Base-by-base conservation (phyloP, 2,888 invertebrate species). In the Malthinus seriepunctatus region DNA sequence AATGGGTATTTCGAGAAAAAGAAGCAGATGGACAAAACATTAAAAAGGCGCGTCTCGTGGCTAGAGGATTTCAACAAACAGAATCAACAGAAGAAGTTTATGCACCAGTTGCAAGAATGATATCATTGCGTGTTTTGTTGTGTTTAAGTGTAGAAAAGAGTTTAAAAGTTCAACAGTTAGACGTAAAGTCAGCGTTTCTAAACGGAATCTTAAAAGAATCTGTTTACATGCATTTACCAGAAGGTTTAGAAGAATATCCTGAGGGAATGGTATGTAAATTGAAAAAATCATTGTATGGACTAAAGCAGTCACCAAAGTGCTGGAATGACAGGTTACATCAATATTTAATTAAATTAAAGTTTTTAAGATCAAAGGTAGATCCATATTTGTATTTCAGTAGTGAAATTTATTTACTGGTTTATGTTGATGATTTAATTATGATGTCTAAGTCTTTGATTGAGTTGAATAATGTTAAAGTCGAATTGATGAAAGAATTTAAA, bases 341-440 rank as follows among this genome's bases (percentile, higher is more conserved):
- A n/a, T 4, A 33, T 4, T 32, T 47, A 9, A 33, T 32, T 33
- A 47, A 47, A 47, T 32, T 47, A 11, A 33, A 33, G 33, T 66
- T 67, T 51, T 35, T 52, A 31, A 45, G 56, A 47, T 67, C 64
- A 9, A 56, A 48, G 46, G 57, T 52, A 34, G 62, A 67, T 57
- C 62, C 66, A 14, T 67, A 63, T 62, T 67, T 67, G 10, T 63
- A 64, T 51, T 58, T 58, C 39, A 58, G 51, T 23, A 44, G 56
- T 48, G 11, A 32, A 12, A 63, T 50, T 32, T 60, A 48, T 53
- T 35, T 67, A 12, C 32, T 66, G 9, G 47, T 64, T 7, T 56
- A 53, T 42, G 66, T 67, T 9, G 65, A 64, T 67, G 66, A 66
- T n/a, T n/a, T n/a, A n/a, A n/a, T n/a, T n/a, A n/a, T n/a, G n/a